Evolutionary conservation across 30 jellyfish, hydroid and myxozoan species (phyloP).

Genomic region (Hydractinia symbiolongicarpus): DNA sequence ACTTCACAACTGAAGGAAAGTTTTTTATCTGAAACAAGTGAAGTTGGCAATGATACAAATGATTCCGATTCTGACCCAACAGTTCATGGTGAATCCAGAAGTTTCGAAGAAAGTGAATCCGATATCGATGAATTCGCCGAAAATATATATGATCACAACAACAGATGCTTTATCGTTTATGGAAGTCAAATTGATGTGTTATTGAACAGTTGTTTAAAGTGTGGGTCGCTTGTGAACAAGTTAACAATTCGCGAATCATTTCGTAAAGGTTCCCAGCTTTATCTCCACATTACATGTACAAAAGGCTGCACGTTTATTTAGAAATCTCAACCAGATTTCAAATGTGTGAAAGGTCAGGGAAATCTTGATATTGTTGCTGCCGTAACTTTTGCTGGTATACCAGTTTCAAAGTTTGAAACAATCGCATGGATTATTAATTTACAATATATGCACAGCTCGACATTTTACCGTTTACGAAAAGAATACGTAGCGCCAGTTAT

Average conservation of each 20-base stretch:
- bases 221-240: not conserved
- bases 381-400: slow-evolving; percentile 2
- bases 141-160: too few species aligned
- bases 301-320: not conserved
- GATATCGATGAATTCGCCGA: too few species aligned
- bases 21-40: too few species aligned
- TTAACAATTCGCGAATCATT: not conserved
- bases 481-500: not conserved
- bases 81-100: too few species aligned
- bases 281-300: not conserved
- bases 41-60: too few species aligned
- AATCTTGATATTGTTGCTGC: not conserved
- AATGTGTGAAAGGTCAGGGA: not conserved
- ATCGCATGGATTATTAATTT: not conserved
- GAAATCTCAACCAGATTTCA: not conserved
- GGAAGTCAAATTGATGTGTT: not conserved
- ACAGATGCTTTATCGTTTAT: not conserved
- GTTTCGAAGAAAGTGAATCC: too few species aligned
- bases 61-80: too few species aligned
- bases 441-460: not conserved
- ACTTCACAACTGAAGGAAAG: too few species aligned
- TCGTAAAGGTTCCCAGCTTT: not conserved
- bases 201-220: not conserved
- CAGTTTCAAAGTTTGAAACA: slow-evolving; percentile 1
- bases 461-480: not conserved